A percentile compares a stretch with the other conserved stretches of the same genome.
These are phyloP conservation scores for Apomyelois bistriatella DNA, from an alignment of 2,888 invertebrate genomes.

Conservation along the genomic window DNA sequence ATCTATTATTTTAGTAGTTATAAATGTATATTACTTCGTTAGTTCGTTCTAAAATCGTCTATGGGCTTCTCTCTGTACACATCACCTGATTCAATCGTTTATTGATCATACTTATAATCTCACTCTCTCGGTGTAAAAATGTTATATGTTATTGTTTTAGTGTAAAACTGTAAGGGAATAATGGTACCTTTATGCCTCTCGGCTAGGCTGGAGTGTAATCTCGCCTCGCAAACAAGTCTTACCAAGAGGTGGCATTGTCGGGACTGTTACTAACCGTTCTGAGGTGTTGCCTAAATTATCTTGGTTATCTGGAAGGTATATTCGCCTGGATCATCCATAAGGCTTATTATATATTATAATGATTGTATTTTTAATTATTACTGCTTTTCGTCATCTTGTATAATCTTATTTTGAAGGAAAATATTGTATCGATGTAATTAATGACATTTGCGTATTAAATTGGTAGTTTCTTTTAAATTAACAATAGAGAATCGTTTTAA, in stretches of 20 bases:
- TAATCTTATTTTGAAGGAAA: slow-evolving; percentile 30
- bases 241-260: slow-evolving; percentile 6
- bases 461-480: slow-evolving; percentile 43
- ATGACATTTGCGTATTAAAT: slow-evolving; percentile 36
- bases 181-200: not conserved
- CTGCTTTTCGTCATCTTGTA: slow-evolving; percentile 31
- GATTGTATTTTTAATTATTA: slow-evolving; percentile 13
- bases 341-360: slow-evolving; percentile 5
- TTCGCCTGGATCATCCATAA: slow-evolving; percentile 8
- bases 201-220: not conserved
- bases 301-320: slow-evolving; percentile 1
- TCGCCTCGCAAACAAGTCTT: not conserved
- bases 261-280: slow-evolving; percentile 5
- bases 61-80: not conserved
- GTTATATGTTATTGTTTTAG: not conserved
- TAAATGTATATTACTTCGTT: not conserved
- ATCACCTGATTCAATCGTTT: not conserved
- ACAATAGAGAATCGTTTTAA: slow-evolving; percentile 36
- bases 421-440: slow-evolving; percentile 36
- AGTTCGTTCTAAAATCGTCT: slow-evolving; percentile 2
- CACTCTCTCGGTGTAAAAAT: slow-evolving; percentile 1
- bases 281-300: not conserved
- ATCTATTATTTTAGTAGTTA: too few relatives aligned
- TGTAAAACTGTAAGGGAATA: slow-evolving; percentile 8
- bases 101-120: not conserved